Evolutionary conservation across 2,113 vertebrate genomes (phyloP), one percentile per base, ranked within the genome.

Genomic region (Zosterops japonicus): DNA sequence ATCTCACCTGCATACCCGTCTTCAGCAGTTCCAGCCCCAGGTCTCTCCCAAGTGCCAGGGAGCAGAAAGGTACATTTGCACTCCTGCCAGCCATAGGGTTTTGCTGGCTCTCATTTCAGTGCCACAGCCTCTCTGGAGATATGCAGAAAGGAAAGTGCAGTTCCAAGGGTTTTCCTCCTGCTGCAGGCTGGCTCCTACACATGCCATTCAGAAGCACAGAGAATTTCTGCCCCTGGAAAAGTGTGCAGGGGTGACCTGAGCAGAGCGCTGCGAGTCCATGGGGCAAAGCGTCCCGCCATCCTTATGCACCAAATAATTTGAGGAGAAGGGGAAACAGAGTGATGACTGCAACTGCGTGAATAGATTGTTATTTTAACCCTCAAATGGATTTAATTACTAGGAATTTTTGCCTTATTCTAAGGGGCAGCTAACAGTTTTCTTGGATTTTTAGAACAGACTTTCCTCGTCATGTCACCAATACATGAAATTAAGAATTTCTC

Each of bases 171-270:
- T 70, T 13, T 56, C 24, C 15, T n/a, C 0, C 0, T 16, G 28
- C 50, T 49, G 44, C 35, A 20, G 46, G 8, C 44, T 81, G 16
- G 13, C 9, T 76, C 21, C 33, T 18, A 3, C 31, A 39, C 2
- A 0, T 1, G 1, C 0, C 0, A 0, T 5, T 47, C 16, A 11
- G 72, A 29, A 89, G 13, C 33, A 19, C 21, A 3, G 46, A 41
- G 55, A 6, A 3, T 10, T 65, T 75, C 71, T 79, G 27, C 7
- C 14, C 28, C 72, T 7, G 16, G 41, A 27, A 27, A 57, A 10
- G 1, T 2, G 1, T 12, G 5, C 31, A 44, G 28, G 20, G n/a
- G 6, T 57, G 53, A 36, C 39, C 47, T 23, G 36, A 67, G 50
- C 19, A 56, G 52, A 57, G 28, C 4, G 1, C 21, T 63, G 20